Evolutionary conservation across 92 coral and sea anemone species (phyloP).

Genomic region (Actinostola sp.): DNA sequence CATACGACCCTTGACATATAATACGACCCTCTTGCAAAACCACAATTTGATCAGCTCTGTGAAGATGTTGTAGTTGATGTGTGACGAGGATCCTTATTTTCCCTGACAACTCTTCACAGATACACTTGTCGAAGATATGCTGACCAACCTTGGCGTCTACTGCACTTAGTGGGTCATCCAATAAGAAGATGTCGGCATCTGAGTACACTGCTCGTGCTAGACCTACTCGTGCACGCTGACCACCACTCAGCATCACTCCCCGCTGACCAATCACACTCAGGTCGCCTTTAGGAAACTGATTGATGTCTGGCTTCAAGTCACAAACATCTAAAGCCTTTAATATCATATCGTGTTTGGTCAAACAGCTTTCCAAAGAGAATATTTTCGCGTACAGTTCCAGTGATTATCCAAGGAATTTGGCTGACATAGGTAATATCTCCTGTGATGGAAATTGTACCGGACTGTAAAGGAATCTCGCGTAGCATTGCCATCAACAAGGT

Average conservation of each 20-base stretch:
- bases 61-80: constrained; percentile 38
- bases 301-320: not conserved
- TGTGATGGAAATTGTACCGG: not conserved
- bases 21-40: constrained; percentile 4
- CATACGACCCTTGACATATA: not conserved
- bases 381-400: constrained; percentile 25
- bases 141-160: constrained; percentile 38
- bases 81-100: constrained; percentile 20
- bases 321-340: not conserved
- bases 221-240: constrained; percentile 34
- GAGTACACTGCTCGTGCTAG: constrained; percentile 44
- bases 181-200: constrained; percentile 27
- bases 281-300: constrained; percentile 18
- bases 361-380: constrained; percentile 21
- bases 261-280: constrained; percentile 25
- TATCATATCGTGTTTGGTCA: not conserved
- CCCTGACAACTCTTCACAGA: constrained; percentile 15
- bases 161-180: constrained; percentile 40
- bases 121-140: too few relatives aligned
- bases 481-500: too few relatives aligned
- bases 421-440: constrained; percentile 21
- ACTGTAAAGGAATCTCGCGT: constrained; percentile 8
- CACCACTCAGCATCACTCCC: constrained; percentile 31
- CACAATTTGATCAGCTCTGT: constrained; percentile 11
- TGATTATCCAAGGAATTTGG: constrained; percentile 30